Evolutionary conservation across 2,113 vertebrate species (phyloP), one percentile per base, ranked within the genome.

Genomic region (Chroicocephalus ridibundus): DNA sequence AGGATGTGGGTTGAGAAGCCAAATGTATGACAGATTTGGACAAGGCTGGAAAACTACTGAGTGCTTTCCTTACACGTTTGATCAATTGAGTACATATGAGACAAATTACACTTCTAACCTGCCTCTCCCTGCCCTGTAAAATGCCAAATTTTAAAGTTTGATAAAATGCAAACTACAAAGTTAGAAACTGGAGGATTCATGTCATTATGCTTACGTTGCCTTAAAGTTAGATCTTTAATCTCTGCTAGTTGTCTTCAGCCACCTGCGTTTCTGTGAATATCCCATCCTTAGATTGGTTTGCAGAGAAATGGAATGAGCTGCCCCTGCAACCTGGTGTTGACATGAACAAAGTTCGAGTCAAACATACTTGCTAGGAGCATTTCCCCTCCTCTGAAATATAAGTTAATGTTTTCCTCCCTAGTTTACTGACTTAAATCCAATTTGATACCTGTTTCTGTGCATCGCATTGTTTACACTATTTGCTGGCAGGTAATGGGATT

Each of bases 401-500:
- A 89, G 15, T 46, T 31, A 42, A 13, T 25, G 4, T 62, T 86
- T 88, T 65, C 40, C 21, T 68, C 31, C 27, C 25, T 19, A 34
- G 44, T 27, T 91, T 72, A 36, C 13, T 71, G 51, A 52, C 44
- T 58, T 11, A 61, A 82, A 94, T 65, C 32, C 65, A 76, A 20
- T 79, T 74, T 85, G 57, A 20, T 47, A 40, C 31, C 55, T 87
- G 29, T 49, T 88, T 42, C n/a, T 82, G 31, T 82, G 62, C 20
- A 46, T 34, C 13, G 2, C 47, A 31, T 31, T 70, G 54, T 92
- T 95, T 81, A 83, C 44, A 70, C 9, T 55, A 2, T 78, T 94
- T 88, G 25, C 64, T 97, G 82, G 68, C 46, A 82, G 47, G 46
- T 82, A 93, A 82, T 57, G 62, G 46, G 82, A 85, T 91, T 90